Percentiles rank a stretch among this genome's conserved stretches.
phyloP scores from a whole-genome alignment of 2,113 vertebrate genomes.

The Capricornis sumatraensis region DNA sequence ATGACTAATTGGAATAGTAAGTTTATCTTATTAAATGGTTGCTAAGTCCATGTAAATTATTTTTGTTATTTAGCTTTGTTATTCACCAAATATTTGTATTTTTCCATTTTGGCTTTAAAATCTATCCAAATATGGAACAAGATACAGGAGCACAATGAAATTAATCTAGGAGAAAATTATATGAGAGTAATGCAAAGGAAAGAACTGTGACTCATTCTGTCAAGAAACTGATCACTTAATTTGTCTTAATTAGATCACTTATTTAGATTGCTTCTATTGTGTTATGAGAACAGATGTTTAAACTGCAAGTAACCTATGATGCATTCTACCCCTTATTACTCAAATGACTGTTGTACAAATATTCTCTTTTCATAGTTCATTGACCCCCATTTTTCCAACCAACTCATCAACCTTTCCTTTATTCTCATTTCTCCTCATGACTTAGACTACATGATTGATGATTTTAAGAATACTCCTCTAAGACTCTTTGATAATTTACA shows the following conservation, averaged over 20 bases:
- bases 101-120: slow-evolving; percentile 6
- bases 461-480: neutral
- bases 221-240: slow-evolving; percentile 35
- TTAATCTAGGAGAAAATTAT: slow-evolving; percentile 39
- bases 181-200: neutral
- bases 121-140: neutral
- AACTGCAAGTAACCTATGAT: neutral
- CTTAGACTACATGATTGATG: neutral
- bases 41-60: neutral
- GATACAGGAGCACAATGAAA: neutral
- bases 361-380: neutral
- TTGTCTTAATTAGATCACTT: neutral
- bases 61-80: neutral
- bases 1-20: neutral
- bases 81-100: neutral
- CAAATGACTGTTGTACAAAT: slow-evolving; percentile 10
- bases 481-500: neutral
- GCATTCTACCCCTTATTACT: neutral
- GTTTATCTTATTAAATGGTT: neutral
- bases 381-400: neutral
- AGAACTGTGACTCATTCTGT: slow-evolving; percentile 25
- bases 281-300: slow-evolving; percentile 31
- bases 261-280: neutral
- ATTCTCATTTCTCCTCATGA: neutral
- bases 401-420: neutral